A percentile compares a stretch with the other conserved stretches of the same genome.
These are phyloP conservation scores for Trachemys scripta DNA, from an alignment of 2,113 vertebrate genomes.

Conservation along the genomic window DNA sequence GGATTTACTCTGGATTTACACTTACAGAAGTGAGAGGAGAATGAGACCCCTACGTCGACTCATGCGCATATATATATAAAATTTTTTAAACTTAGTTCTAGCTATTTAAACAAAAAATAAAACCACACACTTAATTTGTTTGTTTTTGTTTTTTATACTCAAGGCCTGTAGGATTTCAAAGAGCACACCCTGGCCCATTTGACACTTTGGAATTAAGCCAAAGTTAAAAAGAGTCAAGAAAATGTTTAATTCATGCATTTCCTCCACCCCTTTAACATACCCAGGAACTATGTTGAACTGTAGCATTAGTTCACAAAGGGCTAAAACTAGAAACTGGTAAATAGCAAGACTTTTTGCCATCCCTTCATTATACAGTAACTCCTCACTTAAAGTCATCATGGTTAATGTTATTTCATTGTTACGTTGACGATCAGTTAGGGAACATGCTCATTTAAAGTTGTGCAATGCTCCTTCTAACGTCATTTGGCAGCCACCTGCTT, in stretches of 20 bases:
- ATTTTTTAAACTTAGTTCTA: neutral
- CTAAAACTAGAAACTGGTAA: constrained; percentile 52
- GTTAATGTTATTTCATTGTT: too few relatives aligned
- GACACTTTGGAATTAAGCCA: constrained; percentile 47
- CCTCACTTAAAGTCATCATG: too few relatives aligned
- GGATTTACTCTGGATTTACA: too few relatives aligned
- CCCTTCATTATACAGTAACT: neutral
- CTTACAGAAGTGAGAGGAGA: fast-evolving
- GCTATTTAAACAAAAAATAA: neutral
- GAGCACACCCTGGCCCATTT: constrained; percentile 7
- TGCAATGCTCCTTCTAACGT: too few relatives aligned
- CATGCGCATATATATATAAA: neutral
- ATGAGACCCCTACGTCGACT: neutral
- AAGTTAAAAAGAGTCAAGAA: constrained; percentile 64
- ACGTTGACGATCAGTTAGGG: too few relatives aligned
- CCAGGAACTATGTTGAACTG: constrained; percentile 63
- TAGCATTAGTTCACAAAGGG: constrained; percentile 50
- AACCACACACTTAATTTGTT: too few relatives aligned
- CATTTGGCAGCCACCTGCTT: too few relatives aligned
- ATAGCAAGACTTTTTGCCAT: constrained; percentile 30
- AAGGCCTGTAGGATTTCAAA: neutral
- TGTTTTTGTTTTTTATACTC: neutral
- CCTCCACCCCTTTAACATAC: constrained; percentile 56
- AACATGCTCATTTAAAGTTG: too few relatives aligned
- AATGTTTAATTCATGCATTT: constrained; percentile 58